These are phyloP conservation scores for Platyrinchus mystaceus DNA, from an alignment of 2,797 vertebrate species.

Conservation along the genomic window DNA sequence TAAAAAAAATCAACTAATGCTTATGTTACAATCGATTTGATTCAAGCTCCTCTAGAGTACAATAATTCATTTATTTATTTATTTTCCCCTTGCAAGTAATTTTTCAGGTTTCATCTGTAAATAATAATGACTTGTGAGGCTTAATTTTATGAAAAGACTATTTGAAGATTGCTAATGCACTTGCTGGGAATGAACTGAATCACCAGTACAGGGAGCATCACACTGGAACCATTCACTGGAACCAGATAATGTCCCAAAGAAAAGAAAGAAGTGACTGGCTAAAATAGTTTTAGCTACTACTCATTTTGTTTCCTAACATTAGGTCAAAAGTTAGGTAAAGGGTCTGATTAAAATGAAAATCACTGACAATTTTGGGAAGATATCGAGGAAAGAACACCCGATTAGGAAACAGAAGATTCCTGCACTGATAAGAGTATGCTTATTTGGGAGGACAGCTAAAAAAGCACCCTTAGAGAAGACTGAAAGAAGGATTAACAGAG, in stretches of 20 bases:
- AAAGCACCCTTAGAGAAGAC: background rate
- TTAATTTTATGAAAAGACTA: background rate
- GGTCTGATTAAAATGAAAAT: background rate
- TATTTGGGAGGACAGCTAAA: background rate
- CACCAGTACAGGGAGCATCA: background rate
- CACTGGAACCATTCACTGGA: background rate
- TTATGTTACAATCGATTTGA: background rate
- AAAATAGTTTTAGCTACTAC: background rate
- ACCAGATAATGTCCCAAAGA: background rate
- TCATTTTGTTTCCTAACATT: background rate
- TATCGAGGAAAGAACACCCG: background rate
- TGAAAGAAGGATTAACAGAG: background rate
- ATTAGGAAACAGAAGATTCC: background rate
- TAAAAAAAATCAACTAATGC: background rate
- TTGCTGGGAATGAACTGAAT: background rate
- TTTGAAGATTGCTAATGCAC: background rate
- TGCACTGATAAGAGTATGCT: background rate
- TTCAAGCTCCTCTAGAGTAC: background rate
- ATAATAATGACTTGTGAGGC: background rate
- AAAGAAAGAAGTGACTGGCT: background rate
- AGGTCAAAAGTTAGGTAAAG: background rate
- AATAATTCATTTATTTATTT: background rate
- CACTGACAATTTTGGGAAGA: background rate
- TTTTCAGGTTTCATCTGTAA: background rate
- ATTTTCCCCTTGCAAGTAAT: background rate